These are phyloP conservation scores for Polia nebulosa DNA, from an alignment of 2,888 invertebrate genomes.

Conservation along the genomic window DNA sequence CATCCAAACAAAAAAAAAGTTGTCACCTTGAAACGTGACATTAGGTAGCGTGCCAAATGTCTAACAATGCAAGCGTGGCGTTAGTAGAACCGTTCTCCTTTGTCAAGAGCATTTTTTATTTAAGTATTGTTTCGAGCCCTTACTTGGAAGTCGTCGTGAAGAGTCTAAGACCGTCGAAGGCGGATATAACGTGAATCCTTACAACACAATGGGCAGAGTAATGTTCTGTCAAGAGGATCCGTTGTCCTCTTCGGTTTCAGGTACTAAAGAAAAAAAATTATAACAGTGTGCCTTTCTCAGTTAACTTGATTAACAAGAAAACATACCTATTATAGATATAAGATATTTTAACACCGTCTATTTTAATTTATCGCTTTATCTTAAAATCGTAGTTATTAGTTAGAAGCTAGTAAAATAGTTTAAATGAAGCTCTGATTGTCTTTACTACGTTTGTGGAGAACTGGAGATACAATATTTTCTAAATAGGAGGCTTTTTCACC, in stretches of 20 bases:
- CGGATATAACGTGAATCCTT: constrained; percentile 43
- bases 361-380: too few relatives aligned
- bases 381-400: too few relatives aligned
- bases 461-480: too few relatives aligned
- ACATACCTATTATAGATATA: background rate
- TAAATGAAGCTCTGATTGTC: too few relatives aligned
- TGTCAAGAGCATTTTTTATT: constrained; percentile 38
- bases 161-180: constrained; percentile 20
- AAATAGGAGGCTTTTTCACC: too few relatives aligned
- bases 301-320: background rate
- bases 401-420: too few relatives aligned
- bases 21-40: constrained; percentile 2
- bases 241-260: constrained; percentile 15
- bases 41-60: constrained; percentile 18
- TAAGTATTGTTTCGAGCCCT: constrained; percentile 49
- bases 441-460: too few relatives aligned
- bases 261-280: constrained; percentile 12
- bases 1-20: too few relatives aligned
- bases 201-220: constrained; percentile 29
- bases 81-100: constrained; percentile 20
- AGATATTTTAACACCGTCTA: too few relatives aligned
- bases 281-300: background rate
- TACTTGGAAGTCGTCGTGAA: constrained; percentile 38
- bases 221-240: constrained; percentile 20
- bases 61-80: constrained; percentile 9